These are phyloP conservation scores for Crypturellus tataupa DNA, from an alignment of 2,797 vertebrate species.

Conservation along the genomic window DNA sequence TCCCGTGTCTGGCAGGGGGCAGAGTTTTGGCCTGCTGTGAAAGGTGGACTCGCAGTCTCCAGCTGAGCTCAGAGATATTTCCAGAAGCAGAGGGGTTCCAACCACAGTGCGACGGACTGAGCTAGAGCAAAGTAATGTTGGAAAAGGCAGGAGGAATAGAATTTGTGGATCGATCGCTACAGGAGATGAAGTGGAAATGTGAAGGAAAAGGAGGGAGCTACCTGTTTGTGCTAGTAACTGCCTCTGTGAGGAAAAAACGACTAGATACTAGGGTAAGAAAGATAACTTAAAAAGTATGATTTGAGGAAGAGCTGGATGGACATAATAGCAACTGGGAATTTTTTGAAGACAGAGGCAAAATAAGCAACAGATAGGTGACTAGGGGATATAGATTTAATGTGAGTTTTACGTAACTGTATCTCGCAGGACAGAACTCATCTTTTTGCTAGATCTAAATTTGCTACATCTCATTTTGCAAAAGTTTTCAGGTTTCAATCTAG, in stretches of 20 bases:
- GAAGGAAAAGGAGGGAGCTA: not conserved
- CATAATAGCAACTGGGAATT: not conserved
- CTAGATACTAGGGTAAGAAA: not conserved
- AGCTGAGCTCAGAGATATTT: not conserved
- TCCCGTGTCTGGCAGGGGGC: not conserved
- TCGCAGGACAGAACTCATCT: not conserved
- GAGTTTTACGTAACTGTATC: not conserved
- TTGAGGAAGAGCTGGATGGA: not conserved
- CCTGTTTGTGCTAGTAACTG: not conserved
- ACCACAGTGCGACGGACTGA: not conserved
- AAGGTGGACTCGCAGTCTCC: not conserved
- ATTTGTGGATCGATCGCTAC: conserved; percentile 1
- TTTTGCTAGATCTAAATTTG: not conserved
- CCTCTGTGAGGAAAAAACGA: not conserved
- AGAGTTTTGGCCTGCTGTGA: not conserved
- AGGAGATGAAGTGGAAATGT: not conserved
- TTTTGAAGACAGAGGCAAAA: not conserved
- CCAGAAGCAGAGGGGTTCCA: not conserved
- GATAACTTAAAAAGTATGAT: not conserved
- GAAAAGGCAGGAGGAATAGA: conserved; percentile 35
- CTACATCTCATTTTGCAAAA: not conserved
- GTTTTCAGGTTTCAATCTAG: not conserved
- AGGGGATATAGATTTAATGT: not conserved
- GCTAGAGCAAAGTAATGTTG: not conserved
- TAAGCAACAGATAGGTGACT: not conserved